These are phyloP conservation scores for Drosophila varians DNA, from an alignment of 1,140 invertebrate genomes.

Conservation along the genomic window DNA sequence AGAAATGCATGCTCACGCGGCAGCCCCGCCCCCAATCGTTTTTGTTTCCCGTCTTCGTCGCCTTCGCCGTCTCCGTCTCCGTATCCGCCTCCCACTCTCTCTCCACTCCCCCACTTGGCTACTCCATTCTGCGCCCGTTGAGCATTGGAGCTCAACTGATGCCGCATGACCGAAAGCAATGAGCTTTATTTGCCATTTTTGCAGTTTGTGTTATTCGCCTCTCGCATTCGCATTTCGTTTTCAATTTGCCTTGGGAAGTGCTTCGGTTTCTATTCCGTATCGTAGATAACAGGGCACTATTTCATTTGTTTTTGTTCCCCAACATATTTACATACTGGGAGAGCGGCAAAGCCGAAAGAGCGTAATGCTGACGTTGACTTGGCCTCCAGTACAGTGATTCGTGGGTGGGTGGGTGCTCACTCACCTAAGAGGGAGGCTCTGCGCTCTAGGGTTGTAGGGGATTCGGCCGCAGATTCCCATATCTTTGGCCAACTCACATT, in stretches of 20 bases:
- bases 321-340: constrained; percentile 67
- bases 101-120: background rate
- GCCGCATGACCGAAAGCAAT: constrained; percentile 74
- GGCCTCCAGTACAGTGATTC: constrained; percentile 19
- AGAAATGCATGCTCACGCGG: constrained; percentile 56
- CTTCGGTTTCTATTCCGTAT: constrained; percentile 51
- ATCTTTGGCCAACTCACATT: constrained; percentile 31
- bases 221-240: constrained; percentile 70
- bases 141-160: constrained; percentile 73
- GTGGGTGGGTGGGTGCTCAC: constrained; percentile 2
- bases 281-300: constrained; percentile 60
- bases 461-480: constrained; percentile 16
- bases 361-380: constrained; percentile 51
- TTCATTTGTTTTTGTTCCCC: constrained; percentile 38
- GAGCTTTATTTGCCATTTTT: constrained; percentile 75
- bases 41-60: constrained; percentile 5
- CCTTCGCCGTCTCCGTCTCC: no score
- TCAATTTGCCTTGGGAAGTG: constrained; percentile 47
- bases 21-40: constrained; percentile 1
- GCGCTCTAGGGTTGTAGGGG: background rate
- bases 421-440: background rate
- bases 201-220: constrained; percentile 58
- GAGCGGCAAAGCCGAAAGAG: background rate
- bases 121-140: constrained; percentile 57
- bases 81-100: background rate